Percentiles rank a stretch among this genome's conserved stretches.
Evolutionary conservation across 92 coral and sea anemone genomes (phyloP).

Genomic region (Scolanthus callimorphus): DNA sequence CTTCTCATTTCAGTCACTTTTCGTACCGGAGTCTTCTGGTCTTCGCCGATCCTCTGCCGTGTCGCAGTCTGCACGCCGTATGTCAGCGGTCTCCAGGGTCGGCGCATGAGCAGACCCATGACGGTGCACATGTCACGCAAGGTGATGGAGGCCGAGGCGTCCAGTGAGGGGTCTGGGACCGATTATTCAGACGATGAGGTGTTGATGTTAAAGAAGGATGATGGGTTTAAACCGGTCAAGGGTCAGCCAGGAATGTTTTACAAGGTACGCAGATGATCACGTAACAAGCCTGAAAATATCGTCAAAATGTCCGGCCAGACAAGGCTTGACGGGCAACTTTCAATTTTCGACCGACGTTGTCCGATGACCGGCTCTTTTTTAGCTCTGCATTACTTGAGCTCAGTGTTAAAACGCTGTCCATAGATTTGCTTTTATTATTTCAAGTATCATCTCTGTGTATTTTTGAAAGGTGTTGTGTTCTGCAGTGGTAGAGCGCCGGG

Average conservation of each 20-base stretch:
- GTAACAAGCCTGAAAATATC: too few species aligned
- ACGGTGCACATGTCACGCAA: conserved; percentile 96
- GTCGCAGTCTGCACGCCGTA: conserved; percentile 53
- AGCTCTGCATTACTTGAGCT: too few species aligned
- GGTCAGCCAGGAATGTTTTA: conserved; percentile 99
- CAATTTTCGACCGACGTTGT: too few species aligned
- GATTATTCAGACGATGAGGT: conserved; percentile 98
- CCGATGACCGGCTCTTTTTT: too few species aligned
- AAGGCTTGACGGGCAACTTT: too few species aligned
- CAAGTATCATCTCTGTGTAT: too few species aligned
- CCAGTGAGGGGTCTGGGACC: conserved; percentile 94
- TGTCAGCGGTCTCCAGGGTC: conserved; percentile 52
- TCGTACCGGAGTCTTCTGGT: conserved; percentile 59
- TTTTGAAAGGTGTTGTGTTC: too few species aligned
- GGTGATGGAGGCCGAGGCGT: conserved; percentile 73
- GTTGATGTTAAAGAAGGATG: conserved; percentile 76
- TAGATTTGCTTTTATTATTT: too few species aligned
- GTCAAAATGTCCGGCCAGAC: too few species aligned
- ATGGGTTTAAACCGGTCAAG: conserved; percentile 90
- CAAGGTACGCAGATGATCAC: too few species aligned
- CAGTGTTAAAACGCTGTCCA: too few species aligned
- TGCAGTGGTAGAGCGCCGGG: too few species aligned
- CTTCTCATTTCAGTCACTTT: conserved; percentile 43
- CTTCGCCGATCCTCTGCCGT: conserved; percentile 61
- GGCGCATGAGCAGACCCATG: conserved; percentile 71